Base-by-base conservation (phyloP, 2,888 invertebrate species). In the Protonemura montana region DNA sequence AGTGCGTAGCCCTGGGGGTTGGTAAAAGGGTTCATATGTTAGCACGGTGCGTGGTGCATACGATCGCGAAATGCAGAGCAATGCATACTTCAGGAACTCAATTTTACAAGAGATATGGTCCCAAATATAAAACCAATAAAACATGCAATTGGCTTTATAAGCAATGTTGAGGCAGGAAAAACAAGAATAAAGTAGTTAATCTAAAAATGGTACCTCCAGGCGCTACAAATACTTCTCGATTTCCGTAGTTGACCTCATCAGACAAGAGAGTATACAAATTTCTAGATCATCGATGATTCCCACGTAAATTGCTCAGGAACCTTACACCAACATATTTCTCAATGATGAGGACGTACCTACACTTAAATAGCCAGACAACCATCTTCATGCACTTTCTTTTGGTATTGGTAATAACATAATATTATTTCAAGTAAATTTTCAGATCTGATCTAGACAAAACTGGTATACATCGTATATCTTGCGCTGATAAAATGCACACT, bases 1-100 rank as follows among this genome's bases (percentile, higher is more conserved):
- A 98, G 94, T 86, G 96, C 94, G 92, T 97, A 98, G 89, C 97
- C 98, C 97, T 98, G 93, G 27, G 91, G 90, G 87, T n/a, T n/a
- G n/a, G 35, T 3, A 35, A 35, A 85, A 85, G 87, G 88, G 86
- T 87, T 85, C 87, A 87, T 25, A 82, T 87, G 80, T 29, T 5
- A 7, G 86, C 85, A 85, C 78, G 25, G 59, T 41, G 59, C 87
- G 84, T 86, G 35, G n/a, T n/a, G n/a, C n/a, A n/a, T n/a, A n/a
- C n/a, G n/a, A n/a, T n/a, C n/a, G n/a, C n/a, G n/a, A n/a, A n/a
- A n/a, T n/a, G n/a, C n/a, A n/a, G n/a, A n/a, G n/a, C n/a, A n/a
- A n/a, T n/a, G n/a, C n/a, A n/a, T n/a, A n/a, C n/a, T n/a, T n/a
- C n/a, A n/a, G n/a, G n/a, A n/a, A n/a, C n/a, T n/a, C n/a, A n/a